Evolutionary conservation across 2,797 vertebrate species (phyloP), one percentile per base, ranked within the genome.

Genomic region (Siniperca scherzeri): DNA sequence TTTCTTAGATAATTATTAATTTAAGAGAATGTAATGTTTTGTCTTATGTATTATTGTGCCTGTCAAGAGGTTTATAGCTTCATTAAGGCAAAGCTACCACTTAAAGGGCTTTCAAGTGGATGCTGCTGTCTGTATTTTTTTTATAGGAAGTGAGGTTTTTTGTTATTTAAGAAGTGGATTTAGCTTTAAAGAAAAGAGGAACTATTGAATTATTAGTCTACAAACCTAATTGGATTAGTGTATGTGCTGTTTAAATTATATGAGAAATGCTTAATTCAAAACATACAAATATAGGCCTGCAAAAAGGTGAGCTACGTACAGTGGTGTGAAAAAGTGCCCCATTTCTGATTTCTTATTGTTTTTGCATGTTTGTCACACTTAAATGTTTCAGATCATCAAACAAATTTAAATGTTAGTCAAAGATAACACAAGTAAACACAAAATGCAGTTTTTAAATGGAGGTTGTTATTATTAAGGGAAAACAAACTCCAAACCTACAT

Each of bases 31-130:
- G 27, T 33, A 57, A 4, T 27, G 38, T 25, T 77, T 75, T 52
- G 21, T 74, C 64, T 82, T 67, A 55, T 75, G 74, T 82, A 22
- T 62, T 77, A 84, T 62, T 81, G 50, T 53, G 25, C 5, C 66
- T 74, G 83, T 83, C 65, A 70, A 81, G 67, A 81, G 71, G 21
- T 84, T 85, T 77, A 79, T 77, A 80, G 59, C 70, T 80, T 84
- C 52, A 82, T 89, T 80, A 87, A 80, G 38, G 71, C 46, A 70
- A 44, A 80, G 65, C 70, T 70, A 36, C 11, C 30, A 77, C 77
- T 85, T 72, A 77, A 70, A 77, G 17, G 30, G 11, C 33, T 85
- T 73, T 76, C 0, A 62, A 78, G 60, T 71, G 57, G 40, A 59
- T 56, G 46, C 33, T 80, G 62, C 72, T 42, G 50, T 42, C 52